These are phyloP conservation scores for Apostichopus californicus DNA, from an alignment of 35 echinoderm and acorn worm species.

Conservation along the genomic window DNA sequence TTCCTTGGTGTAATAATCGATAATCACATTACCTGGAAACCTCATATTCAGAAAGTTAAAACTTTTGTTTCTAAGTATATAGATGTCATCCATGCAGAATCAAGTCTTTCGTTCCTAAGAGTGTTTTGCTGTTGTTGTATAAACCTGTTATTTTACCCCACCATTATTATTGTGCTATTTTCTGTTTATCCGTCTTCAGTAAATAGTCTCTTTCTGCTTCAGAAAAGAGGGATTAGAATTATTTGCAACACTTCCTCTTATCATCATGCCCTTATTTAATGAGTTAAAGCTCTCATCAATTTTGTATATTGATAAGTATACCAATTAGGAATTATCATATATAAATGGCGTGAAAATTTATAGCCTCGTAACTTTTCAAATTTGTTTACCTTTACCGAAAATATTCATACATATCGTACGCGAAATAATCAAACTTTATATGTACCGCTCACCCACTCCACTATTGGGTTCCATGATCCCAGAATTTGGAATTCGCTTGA, in stretches of 20 bases:
- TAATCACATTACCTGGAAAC: not conserved
- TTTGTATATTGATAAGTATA: not conserved
- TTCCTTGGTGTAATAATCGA: not conserved
- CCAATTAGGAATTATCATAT: not conserved
- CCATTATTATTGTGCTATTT: slow-evolving; percentile 3
- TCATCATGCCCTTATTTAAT: not conserved
- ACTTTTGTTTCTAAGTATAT: not conserved
- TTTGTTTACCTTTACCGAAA: not conserved
- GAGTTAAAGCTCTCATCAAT: not conserved
- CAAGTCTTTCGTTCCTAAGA: not conserved
- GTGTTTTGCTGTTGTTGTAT: not conserved
- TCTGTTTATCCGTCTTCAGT: not conserved
- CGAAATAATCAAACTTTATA: slow-evolving; percentile 16
- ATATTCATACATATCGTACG: not conserved
- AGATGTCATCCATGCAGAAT: not conserved
- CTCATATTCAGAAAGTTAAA: not conserved
- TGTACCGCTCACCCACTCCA: not conserved
- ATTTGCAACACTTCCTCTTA: slow-evolving; percentile 18
- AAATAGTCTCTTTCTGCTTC: slow-evolving; percentile 8
- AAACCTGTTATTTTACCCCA: not conserved
- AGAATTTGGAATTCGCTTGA: not conserved
- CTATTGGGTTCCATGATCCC: not conserved
- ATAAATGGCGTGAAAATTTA: not conserved
- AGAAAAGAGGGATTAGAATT: slow-evolving; percentile 3
- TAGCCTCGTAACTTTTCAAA: not conserved